phyloP scores from a whole-genome alignment of 1,140 invertebrate genomes.

The Musca domestica region DNA sequence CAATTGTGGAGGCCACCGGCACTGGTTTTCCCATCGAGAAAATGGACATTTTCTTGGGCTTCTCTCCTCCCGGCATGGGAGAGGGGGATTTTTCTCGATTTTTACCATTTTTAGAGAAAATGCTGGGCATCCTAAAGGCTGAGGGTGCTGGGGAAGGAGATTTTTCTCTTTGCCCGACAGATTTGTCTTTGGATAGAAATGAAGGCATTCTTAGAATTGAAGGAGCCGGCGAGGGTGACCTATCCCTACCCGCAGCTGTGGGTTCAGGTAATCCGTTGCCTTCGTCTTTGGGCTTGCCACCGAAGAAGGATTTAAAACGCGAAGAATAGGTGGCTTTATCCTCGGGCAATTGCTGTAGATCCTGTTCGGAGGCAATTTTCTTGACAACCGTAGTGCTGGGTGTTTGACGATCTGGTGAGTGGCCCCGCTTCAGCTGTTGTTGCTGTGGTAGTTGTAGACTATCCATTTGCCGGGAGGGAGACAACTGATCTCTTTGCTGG shows the following conservation, averaged over 20 bases:
- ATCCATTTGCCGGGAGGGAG: neutral
- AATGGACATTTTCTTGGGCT: conserved; percentile 33
- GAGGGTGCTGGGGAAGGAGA: conserved; percentile 22
- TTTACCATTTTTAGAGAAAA: neutral
- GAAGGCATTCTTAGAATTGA: neutral
- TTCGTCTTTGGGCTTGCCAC: conserved; percentile 26
- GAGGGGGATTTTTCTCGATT: conserved; percentile 23
- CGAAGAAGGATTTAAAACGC: conserved; percentile 45
- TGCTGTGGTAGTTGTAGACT: conserved; percentile 6
- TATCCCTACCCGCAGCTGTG: conserved; percentile 20
- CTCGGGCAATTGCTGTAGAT: conserved; percentile 36
- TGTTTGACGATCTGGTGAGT: conserved; percentile 40
- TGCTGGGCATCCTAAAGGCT: neutral
- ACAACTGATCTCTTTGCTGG: neutral
- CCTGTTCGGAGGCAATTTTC: neutral
- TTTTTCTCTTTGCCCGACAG: neutral
- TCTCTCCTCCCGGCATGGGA: conserved; percentile 30
- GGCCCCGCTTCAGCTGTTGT: conserved; percentile 40
- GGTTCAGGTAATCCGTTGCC: conserved; percentile 15
- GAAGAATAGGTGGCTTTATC: conserved; percentile 41
- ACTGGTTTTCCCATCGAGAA: conserved; percentile 37
- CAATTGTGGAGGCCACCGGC: conserved; percentile 39
- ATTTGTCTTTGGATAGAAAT: neutral
- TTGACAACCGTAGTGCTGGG: conserved; percentile 25
- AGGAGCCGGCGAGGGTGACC: conserved; percentile 31